Base-by-base conservation (phyloP, 2,113 vertebrate genomes). In the Cyphotilapia sp. region DNA sequence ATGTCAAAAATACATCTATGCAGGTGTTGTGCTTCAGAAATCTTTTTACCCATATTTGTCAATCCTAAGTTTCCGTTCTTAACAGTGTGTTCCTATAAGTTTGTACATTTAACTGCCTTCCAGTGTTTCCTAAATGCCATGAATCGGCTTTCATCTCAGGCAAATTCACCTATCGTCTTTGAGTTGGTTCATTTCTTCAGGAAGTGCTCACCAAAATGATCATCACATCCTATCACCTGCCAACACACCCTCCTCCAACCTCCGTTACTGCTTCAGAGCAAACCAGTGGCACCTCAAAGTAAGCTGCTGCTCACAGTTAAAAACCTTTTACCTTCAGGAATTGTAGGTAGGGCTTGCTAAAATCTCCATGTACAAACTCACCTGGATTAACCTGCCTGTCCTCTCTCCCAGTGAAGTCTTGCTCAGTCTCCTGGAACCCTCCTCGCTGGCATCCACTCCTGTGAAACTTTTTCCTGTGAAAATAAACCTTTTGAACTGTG, bases 291-390 rank as follows among this genome's bases (percentile, higher is more conserved):
- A 69, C 19, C 63, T 69, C 11, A 69, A 69, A 40, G 33, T 69
- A 40, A 22, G 1, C 19, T 69, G 63, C 4, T 22, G 19, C 19
- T 69, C 1, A 2, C 33, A 69, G 19, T 69, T 69, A 40, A 22
- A 69, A 69, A 24, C 19, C 61, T 38, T 40, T 69, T 11, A 24
- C 63, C 63, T 69, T 69, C n/a, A 69, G 35, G 63, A 69, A 69
- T 13, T 69, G 61, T 69, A 22, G 19, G 19, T 5, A 69, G 19
- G 61, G n/a, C 63, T 69, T 9, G n/a, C 7, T 40, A 40, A 69
- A 40, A 40, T 69, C 63, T 69, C n/a, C 63, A 69, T 40, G 63
- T 22, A 69, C 63, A 22, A 69, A 69, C 63, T 69, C 63, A 69
- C 63, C 63, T 69, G 63, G 63, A 69, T 69, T 69, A 69, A 40